Base-by-base conservation (phyloP, 2,113 vertebrate genomes). In the Ophiodon elongatus region DNA sequence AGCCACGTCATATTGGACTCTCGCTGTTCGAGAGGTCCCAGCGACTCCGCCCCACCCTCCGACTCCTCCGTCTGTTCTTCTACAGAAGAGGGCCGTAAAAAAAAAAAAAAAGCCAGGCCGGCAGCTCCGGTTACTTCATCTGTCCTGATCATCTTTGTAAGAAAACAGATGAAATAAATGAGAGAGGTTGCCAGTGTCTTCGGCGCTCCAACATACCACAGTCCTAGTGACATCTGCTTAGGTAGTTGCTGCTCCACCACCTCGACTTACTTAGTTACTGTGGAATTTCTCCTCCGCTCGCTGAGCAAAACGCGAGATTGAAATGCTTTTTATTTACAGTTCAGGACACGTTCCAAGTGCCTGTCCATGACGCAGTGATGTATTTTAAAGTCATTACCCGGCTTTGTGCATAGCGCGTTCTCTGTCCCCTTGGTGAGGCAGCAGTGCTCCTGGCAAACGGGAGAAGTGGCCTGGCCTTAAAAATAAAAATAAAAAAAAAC, bases 311-410 rank as follows among this genome's bases (percentile, higher is more conserved):
- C 43, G 84, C 86, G 60, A 89, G 88, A 93, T 93, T 91, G 75
- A 91, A 94, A 93, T 91, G 90, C 93, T 93, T 93, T 59, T 93
- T 94, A 93, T 95, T 94, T 92, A 93, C 91, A 93, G 74, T 92
- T 91, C 70, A 47, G 86, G 87, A 91, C 62, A 43, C 52, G 70
- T 83, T 94, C 93, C 92, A 94, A 91, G 39, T 47, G 79, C 75
- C 91, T 88, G 85, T 91, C 89, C 79, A 75, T 92, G 89, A 91
- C 73, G 74, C 76, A 83, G 79, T 89, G 52, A 88, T 91, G 81
- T 33, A 68, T 93, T 94, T 93, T 87, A 91, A 94, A 94, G 88
- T 84, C 83, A 92, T 93, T 91, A 93, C 82, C 57, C 60, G n/a
- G 29, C 47, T 78, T 85, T 89, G 89, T 86, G 79, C 89, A 90